Conservation (phyloP, 2,113 vertebrate genomes). For the Solenodon paradoxus region DNA sequence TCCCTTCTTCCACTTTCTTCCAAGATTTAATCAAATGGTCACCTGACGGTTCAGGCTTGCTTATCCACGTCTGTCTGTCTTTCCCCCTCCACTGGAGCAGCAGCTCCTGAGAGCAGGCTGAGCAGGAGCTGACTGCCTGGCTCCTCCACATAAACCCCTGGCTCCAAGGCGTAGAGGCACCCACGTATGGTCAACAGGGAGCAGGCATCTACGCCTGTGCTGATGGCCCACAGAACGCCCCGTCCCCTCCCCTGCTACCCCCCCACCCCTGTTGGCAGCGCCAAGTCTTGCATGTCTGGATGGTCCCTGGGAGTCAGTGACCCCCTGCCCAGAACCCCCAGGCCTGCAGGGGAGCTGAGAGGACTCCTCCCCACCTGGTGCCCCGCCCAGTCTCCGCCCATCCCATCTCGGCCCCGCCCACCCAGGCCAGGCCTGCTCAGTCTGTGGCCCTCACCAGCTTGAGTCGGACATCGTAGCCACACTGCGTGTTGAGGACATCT, state of each 20-base stretch:
- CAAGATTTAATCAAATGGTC: neutral
- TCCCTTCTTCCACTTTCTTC: neutral
- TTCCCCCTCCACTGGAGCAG: neutral
- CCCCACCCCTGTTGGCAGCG: no score
- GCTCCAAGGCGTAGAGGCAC: no score
- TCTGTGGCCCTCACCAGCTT: constrained; percentile 86
- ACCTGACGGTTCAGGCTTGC: neutral
- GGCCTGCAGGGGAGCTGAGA: neutral
- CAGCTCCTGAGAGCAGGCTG: no score
- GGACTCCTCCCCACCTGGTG: no score
- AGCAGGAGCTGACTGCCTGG: neutral
- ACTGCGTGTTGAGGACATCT: constrained; percentile 93
- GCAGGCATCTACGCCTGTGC: no score
- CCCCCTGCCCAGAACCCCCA: neutral
- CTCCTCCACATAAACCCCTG: neutral
- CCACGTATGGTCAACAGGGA: no score
- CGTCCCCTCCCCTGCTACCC: no score
- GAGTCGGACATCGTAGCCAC: constrained; percentile 91
- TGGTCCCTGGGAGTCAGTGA: neutral
- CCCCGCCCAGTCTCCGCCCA: neutral
- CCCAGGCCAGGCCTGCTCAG: neutral
- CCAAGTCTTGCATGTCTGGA: neutral
- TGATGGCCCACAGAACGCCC: no score
- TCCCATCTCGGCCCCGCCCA: neutral
- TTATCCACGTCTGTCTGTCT: neutral